Conservation (phyloP, 2,888 invertebrate species). For the Apamea anceps region DNA sequence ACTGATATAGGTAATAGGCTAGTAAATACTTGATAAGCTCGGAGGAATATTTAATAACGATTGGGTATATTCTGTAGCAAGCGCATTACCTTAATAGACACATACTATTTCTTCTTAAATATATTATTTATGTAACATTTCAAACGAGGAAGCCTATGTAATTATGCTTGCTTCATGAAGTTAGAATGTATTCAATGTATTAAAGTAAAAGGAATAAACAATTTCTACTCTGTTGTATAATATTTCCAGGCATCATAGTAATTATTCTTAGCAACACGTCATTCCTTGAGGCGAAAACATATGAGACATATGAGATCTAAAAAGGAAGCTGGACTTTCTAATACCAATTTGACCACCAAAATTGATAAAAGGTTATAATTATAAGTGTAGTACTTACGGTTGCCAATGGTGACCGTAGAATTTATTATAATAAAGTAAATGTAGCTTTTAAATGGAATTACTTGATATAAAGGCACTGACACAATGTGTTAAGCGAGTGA, state of each 20-base stretch:
- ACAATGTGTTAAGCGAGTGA: constrained; percentile 41
- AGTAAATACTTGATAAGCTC: constrained; percentile 28
- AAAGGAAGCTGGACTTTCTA: constrained; percentile 65
- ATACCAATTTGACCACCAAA: constrained; percentile 42
- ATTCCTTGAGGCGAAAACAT: constrained; percentile 23
- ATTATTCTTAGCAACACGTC: constrained; percentile 23
- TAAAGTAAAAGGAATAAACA: constrained; percentile 1
- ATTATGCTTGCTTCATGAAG: constrained; percentile 18
- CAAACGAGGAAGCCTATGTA: not conserved
- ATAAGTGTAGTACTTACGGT: constrained; percentile 39
- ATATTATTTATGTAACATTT: constrained; percentile 25
- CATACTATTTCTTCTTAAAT: constrained; percentile 4
- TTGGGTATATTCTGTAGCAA: constrained; percentile 8
- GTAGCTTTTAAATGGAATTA: constrained; percentile 36
- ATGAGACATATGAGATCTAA: constrained; percentile 11
- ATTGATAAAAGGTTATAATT: constrained; percentile 30
- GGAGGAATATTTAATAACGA: constrained; percentile 21
- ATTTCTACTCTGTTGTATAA: constrained; percentile 45
- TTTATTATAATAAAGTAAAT: constrained; percentile 27
- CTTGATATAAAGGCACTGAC: constrained; percentile 50
- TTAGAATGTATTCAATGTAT: constrained; percentile 5
- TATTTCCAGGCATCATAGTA: constrained; percentile 43
- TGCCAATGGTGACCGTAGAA: constrained; percentile 32
- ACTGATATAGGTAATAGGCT: constrained; percentile 21
- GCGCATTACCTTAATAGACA: not conserved